Percentiles rank a stretch among this genome's conserved stretches.
These are phyloP conservation scores for Laticauda laticaudata DNA, from an alignment of 2,113 vertebrate species.

Conservation along the genomic window DNA sequence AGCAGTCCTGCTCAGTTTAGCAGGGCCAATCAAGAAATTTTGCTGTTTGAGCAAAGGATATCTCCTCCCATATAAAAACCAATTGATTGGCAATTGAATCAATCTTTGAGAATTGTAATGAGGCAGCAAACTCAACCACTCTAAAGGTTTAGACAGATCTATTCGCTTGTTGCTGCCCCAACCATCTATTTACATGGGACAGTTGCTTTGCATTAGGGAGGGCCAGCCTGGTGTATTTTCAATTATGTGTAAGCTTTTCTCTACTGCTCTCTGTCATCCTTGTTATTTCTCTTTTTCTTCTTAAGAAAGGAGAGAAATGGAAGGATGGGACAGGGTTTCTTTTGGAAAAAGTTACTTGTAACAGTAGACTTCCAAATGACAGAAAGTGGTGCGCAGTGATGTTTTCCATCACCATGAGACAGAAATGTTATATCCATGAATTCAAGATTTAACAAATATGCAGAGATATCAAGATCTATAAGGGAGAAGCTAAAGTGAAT, in stretches of 20 bases:
- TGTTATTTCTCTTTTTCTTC: neutral
- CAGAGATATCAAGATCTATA: neutral
- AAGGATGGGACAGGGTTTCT: neutral
- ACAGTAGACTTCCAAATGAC: neutral
- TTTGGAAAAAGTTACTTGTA: neutral
- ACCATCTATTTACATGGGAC: neutral
- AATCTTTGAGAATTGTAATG: neutral
- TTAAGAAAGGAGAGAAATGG: neutral
- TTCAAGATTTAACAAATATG: neutral
- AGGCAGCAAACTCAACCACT: neutral
- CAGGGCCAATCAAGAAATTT: neutral
- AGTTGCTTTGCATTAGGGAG: neutral
- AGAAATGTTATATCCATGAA: neutral
- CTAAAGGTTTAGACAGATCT: neutral
- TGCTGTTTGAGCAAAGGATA: neutral
- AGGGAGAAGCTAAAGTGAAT: neutral
- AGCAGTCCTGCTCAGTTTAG: neutral
- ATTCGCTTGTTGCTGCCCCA: neutral
- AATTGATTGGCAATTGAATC: neutral
- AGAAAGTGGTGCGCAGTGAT: neutral
- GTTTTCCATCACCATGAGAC: neutral
- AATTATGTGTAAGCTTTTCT: neutral
- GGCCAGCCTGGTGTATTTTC: neutral
- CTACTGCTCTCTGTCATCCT: neutral
- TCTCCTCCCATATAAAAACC: neutral